Percentiles rank a stretch among this genome's conserved stretches.
Conservation (phyloP, 1,140 invertebrate genomes). For the Calliphora vicina region DNA sequence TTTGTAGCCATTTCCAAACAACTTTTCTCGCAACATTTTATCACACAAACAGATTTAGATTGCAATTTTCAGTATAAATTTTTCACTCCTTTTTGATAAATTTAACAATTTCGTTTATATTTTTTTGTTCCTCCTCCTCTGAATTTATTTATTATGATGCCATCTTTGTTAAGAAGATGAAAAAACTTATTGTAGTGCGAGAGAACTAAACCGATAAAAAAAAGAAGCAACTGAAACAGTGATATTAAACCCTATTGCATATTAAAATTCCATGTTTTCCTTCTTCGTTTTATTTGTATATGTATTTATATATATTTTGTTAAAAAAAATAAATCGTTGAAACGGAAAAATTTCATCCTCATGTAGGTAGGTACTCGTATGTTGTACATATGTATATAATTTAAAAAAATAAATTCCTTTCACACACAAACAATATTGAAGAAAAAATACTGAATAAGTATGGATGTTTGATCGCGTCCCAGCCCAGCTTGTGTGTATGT, state of each 20-base stretch:
- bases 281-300: background rate
- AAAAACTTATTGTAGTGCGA: too few relatives aligned
- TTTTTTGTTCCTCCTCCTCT: too few relatives aligned
- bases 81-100: too few relatives aligned
- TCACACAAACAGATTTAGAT: too few relatives aligned
- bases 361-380: too few relatives aligned
- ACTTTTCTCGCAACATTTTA: too few relatives aligned
- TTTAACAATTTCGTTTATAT: too few relatives aligned
- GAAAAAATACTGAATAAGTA: background rate
- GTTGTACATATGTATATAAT: too few relatives aligned
- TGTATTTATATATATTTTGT: background rate
- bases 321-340: background rate
- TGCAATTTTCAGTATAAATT: too few relatives aligned
- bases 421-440: background rate
- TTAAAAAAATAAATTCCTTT: constrained; percentile 13
- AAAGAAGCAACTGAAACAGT: background rate
- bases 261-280: background rate
- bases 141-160: too few relatives aligned
- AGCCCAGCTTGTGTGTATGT: background rate
- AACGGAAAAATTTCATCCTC: constrained; percentile 9
- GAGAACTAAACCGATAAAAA: background rate
- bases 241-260: background rate
- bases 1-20: too few relatives aligned
- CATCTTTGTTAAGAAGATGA: too few relatives aligned
- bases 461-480: background rate